Evolutionary conservation across 2,888 invertebrate genomes (phyloP).

Genomic region (Athripsodes cinereus): DNA sequence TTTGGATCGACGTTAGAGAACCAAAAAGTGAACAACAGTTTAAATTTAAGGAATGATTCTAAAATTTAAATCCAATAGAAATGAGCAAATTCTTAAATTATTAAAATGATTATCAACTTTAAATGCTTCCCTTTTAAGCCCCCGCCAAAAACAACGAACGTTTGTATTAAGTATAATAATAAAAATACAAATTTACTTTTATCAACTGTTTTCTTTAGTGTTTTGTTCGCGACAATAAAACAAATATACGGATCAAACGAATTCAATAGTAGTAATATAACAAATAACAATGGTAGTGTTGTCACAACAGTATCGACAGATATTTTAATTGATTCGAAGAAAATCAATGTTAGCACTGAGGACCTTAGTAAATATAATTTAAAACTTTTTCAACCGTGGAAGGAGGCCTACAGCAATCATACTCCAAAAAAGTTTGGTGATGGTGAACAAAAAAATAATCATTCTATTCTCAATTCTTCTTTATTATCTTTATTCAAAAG

Average conservation of each 20-base stretch:
- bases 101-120: no score
- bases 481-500: neutral
- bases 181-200: neutral
- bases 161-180: neutral
- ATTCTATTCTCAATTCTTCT: neutral
- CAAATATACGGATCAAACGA: neutral
- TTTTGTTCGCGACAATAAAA: neutral
- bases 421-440: neutral
- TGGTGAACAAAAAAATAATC: neutral
- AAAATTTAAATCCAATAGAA: no score
- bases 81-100: no score
- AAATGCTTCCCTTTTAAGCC: no score
- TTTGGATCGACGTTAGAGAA: no score
- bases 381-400: constrained; percentile 18
- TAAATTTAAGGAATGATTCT: no score
- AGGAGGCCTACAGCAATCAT: constrained; percentile 19
- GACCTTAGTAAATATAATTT: neutral
- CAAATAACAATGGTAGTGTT: neutral
- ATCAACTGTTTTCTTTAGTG: neutral
- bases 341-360: neutral
- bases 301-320: neutral
- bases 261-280: neutral
- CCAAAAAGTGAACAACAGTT: no score
- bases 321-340: neutral
- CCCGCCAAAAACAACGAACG: neutral